Percentiles rank a stretch among this genome's conserved stretches.
phyloP scores from a whole-genome alignment of 2,113 vertebrate species.

The Spheniscus mendiculus region DNA sequence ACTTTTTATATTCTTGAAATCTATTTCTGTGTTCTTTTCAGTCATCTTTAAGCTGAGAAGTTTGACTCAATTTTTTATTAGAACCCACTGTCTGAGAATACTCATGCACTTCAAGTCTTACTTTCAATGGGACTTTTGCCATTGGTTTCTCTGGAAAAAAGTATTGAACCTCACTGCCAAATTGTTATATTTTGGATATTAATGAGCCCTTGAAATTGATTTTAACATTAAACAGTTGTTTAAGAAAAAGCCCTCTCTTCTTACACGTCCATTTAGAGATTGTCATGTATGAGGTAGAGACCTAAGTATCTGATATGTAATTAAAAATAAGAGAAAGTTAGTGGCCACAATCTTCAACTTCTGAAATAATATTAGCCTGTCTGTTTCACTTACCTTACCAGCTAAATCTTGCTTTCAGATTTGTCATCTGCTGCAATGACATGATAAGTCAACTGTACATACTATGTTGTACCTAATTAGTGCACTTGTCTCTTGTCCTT shows the following conservation, averaged over 20 bases:
- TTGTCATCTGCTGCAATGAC: not conserved
- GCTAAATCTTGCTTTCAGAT: not conserved
- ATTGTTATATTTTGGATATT: not conserved
- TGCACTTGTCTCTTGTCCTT: not conserved
- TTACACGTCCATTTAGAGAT: not conserved
- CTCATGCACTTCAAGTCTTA: not conserved
- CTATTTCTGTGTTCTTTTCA: not conserved
- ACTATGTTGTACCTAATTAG: not conserved
- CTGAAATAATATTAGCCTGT: not conserved
- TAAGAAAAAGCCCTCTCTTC: rapidly evolving
- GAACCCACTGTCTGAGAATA: not conserved
- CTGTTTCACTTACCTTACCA: not conserved
- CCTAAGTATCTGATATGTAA: rapidly evolving
- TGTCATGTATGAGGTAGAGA: not conserved
- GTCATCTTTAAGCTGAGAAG: not conserved
- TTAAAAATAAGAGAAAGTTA: not conserved
- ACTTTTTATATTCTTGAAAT: not conserved
- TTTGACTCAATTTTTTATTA: not conserved
- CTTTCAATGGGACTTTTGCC: not conserved
- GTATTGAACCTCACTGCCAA: not conserved
- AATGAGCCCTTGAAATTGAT: not conserved
- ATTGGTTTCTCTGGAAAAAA: not conserved
- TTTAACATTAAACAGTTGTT: not conserved
- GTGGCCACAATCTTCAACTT: not conserved
- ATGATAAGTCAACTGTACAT: not conserved